These are phyloP conservation scores for Taurulus bubalis DNA, from an alignment of 2,113 vertebrate genomes.

Conservation along the genomic window DNA sequence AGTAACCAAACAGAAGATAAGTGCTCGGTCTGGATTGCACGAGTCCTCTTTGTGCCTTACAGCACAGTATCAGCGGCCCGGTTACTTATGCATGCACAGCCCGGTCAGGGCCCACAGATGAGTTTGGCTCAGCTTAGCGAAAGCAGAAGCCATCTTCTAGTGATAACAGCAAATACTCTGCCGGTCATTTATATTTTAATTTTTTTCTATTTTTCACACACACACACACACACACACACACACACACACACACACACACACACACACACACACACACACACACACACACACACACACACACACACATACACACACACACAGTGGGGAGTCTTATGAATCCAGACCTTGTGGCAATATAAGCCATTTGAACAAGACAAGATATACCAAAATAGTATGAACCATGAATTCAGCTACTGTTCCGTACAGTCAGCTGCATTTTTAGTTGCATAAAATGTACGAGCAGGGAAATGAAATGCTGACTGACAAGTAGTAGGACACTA, in stretches of 20 bases:
- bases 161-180: slow-evolving; percentile 67
- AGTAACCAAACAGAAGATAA: slow-evolving; percentile 48
- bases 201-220: slow-evolving; percentile 38
- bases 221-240: slow-evolving; percentile 15
- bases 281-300: slow-evolving; percentile 21
- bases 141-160: slow-evolving; percentile 63
- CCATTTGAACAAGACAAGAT: slow-evolving; percentile 12
- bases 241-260: too few species aligned
- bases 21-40: slow-evolving; percentile 46
- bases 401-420: slow-evolving; percentile 31
- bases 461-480: too few species aligned
- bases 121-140: slow-evolving; percentile 59
- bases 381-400: too few species aligned
- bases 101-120: slow-evolving; percentile 54
- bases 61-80: slow-evolving; percentile 54
- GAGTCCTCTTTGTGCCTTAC: slow-evolving; percentile 52
- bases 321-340: slow-evolving; percentile 9
- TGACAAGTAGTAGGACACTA: too few species aligned
- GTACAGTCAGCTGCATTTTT: slow-evolving; percentile 37
- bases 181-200: slow-evolving; percentile 65
- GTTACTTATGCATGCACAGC: slow-evolving; percentile 70
- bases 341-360: slow-evolving; percentile 21
- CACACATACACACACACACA: slow-evolving; percentile 18
- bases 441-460: not conserved
- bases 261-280: slow-evolving; percentile 7